Evolutionary conservation across 2,888 invertebrate genomes (phyloP).

Genomic region (Drosophila melanosoma): DNA sequence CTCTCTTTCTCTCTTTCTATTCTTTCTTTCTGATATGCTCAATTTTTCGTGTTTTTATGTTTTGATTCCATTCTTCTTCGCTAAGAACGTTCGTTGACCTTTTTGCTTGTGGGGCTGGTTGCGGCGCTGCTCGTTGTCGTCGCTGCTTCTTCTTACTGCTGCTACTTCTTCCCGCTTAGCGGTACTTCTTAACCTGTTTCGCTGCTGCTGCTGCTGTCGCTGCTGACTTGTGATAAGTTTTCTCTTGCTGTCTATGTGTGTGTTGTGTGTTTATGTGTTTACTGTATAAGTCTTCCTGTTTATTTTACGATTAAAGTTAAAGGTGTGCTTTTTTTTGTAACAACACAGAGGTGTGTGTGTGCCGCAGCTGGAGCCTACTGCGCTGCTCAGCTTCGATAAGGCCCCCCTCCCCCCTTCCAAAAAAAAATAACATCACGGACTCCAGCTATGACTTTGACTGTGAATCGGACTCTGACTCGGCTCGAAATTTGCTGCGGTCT

Average conservation of each 20-base stretch:
- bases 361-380: constrained; percentile 51
- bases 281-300: constrained; percentile 79
- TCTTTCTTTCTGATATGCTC: constrained; percentile 48
- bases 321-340: constrained; percentile 53
- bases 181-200: constrained; percentile 80
- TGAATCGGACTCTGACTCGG: constrained; percentile 12
- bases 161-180: constrained; percentile 69
- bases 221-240: constrained; percentile 66
- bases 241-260: constrained; percentile 27
- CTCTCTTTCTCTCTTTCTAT: constrained; percentile 36
- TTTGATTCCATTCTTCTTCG: constrained; percentile 84
- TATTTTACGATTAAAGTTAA: constrained; percentile 74
- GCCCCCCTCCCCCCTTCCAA: constrained; percentile 40
- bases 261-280: constrained; percentile 47
- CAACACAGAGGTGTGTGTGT: neutral
- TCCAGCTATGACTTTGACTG: constrained; percentile 37
- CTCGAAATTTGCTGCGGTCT: constrained; percentile 14
- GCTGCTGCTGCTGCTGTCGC: constrained; percentile 28
- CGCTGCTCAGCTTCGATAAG: constrained; percentile 55
- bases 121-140: constrained; percentile 35
- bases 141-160: constrained; percentile 17
- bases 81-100: constrained; percentile 84
- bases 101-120: constrained; percentile 63
- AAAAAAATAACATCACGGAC: constrained; percentile 47
- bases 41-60: constrained; percentile 82